A percentile compares a stretch with the other conserved stretches of the same genome.
phyloP scores from a whole-genome alignment of 2,888 invertebrate species.

The Fragum fragum region DNA sequence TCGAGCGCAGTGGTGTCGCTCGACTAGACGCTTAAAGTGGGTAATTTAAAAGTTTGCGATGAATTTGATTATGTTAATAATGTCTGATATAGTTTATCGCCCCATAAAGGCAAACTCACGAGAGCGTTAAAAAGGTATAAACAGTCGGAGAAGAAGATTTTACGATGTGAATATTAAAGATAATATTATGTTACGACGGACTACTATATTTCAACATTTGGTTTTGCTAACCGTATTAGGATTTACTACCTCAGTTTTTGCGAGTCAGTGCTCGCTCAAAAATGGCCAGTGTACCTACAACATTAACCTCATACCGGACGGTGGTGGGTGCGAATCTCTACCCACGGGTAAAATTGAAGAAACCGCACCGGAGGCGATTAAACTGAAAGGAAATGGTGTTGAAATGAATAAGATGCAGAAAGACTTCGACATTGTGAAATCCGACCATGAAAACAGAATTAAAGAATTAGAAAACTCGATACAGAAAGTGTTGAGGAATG shows the following conservation, averaged over 20 bases:
- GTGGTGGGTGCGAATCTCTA: conserved; percentile 24
- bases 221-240: neutral
- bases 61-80: conserved; percentile 21
- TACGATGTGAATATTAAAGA: neutral
- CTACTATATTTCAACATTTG: neutral
- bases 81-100: conserved; percentile 7
- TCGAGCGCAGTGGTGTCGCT: neutral
- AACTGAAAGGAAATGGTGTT: conserved; percentile 44
- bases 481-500: conserved; percentile 69
- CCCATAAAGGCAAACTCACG: neutral
- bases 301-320: conserved; percentile 61
- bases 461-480: conserved; percentile 71
- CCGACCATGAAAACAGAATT: conserved; percentile 72
- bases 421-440: conserved; percentile 70
- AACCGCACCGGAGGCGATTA: conserved; percentile 33
- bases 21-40: conserved; percentile 1
- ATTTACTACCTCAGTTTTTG: conserved; percentile 23
- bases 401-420: conserved; percentile 67
- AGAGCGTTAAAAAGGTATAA: conserved; percentile 21
- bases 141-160: conserved; percentile 11
- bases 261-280: conserved; percentile 59
- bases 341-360: neutral
- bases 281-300: conserved; percentile 73
- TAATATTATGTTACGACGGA: conserved; percentile 18
- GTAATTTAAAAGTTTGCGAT: conserved; percentile 13